Evolutionary conservation across 92 coral and sea anemone species (phyloP), one percentile per base, ranked within the genome.

Genomic region (Micromussa lordhowensis): DNA sequence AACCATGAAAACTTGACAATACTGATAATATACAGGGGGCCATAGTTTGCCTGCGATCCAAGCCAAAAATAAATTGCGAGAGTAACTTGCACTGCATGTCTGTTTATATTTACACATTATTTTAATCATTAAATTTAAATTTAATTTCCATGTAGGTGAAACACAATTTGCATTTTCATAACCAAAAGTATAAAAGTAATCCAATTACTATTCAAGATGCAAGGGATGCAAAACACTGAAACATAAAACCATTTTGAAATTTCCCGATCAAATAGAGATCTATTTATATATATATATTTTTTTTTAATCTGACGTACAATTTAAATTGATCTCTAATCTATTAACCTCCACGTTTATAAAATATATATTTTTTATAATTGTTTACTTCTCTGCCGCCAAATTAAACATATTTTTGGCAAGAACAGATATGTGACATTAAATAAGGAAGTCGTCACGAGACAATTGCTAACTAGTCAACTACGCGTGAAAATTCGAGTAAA

Each of bases 401-500:
- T 28, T 63, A 22, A 9, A 66, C 29, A 44, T 44, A 44, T 44
- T 44, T 44, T 44, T 44, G n/a, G 51, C 51, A 26, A 10, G 71
- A 10, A 66, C 26, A 66, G 15, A 26, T 14, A 18, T 26, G 71
- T 26, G 0, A 5, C 12, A 61, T 36, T 34, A 3, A 17, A 35
- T 35, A 73, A 31, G 24, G 40, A 30, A 30, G 35, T 32, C 22
- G 0, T 40, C n/a, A 31, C 40, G 24, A 21, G 49, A 28, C 19
- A 26, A 13, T 69, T 35, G 29, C 54, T 21, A 35, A 73, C 78
- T 35, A 32, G 28, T 10, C 51, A 36, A 1, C 44, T 38, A 26
- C 86, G 49, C 86, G 70, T 1, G 44, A 68, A 82, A n/a, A 68
- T 64, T 68, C 58, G 57, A 59, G 73, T 64, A 34, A 24, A 22